A percentile compares a stretch with the other conserved stretches of the same genome.
Conservation (phyloP, 2,797 vertebrate species). For the Coregonus ussuriensis region DNA sequence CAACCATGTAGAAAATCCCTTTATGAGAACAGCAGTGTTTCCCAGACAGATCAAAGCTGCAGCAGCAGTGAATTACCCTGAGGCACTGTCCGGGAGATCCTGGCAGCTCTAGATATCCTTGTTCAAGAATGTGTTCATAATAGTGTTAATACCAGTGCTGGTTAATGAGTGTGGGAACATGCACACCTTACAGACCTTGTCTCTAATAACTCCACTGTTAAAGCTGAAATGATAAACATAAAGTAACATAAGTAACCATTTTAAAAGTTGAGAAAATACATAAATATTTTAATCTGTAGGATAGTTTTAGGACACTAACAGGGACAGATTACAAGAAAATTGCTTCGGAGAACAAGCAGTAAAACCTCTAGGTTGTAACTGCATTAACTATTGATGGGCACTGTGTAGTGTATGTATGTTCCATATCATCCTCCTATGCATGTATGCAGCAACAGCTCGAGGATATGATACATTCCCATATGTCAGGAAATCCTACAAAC, state of each 20-base stretch:
- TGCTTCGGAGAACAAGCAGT: not conserved
- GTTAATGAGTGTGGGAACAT: conserved; percentile 16
- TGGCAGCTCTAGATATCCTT: conserved; percentile 43
- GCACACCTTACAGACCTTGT: not conserved
- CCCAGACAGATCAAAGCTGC: conserved; percentile 48
- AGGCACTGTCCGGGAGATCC: conserved; percentile 52
- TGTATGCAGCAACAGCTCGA: conserved; percentile 3
- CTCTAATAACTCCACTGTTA: not conserved
- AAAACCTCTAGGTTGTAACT: not conserved
- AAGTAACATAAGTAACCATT: not conserved
- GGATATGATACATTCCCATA: not conserved
- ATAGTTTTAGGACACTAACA: not conserved
- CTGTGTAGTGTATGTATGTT: not conserved
- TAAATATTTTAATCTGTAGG: too few species aligned
- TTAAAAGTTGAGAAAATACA: not conserved
- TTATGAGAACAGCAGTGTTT: conserved; percentile 61
- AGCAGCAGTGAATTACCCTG: conserved; percentile 45
- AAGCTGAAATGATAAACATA: not conserved
- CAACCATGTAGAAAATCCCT: conserved; percentile 55
- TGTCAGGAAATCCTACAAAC: not conserved
- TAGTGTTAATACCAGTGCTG: conserved; percentile 47
- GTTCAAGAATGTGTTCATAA: conserved; percentile 70
- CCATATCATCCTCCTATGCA: not conserved
- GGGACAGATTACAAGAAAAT: too few species aligned
- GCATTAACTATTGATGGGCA: conserved; percentile 4